These are phyloP conservation scores for Clavelina lepadiformis DNA, from an alignment of 23 tunicate species.

Conservation along the genomic window DNA sequence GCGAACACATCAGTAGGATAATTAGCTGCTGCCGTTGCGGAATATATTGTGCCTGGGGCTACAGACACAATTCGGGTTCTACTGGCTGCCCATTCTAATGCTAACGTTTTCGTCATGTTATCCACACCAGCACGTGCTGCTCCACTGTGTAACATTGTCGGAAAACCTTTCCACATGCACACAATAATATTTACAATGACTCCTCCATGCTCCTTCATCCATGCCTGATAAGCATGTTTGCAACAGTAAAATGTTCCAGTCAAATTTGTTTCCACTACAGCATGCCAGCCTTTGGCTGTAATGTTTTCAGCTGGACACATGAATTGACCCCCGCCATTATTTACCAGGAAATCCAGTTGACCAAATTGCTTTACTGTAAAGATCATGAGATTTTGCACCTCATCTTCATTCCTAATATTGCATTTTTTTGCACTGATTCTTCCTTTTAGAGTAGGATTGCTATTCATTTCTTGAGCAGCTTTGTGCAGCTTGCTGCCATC, in stretches of 20 bases:
- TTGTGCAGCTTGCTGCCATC: slow-evolving; percentile 38
- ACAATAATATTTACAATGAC: slow-evolving; percentile 81
- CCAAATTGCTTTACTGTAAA: slow-evolving; percentile 62
- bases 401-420: slow-evolving; percentile 77
- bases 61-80: slow-evolving; percentile 82
- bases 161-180: slow-evolving; percentile 69
- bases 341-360: slow-evolving; percentile 75
- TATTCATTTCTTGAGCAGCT: slow-evolving; percentile 54
- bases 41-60: slow-evolving; percentile 90
- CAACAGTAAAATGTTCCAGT: slow-evolving; percentile 93
- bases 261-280: slow-evolving; percentile 93
- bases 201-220: slow-evolving; percentile 86
- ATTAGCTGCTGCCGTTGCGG: slow-evolving; percentile 77
- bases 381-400: slow-evolving; percentile 51
- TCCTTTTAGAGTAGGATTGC: slow-evolving; percentile 36
- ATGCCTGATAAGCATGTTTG: slow-evolving; percentile 59
- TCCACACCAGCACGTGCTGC: slow-evolving; percentile 91
- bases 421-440: slow-evolving; percentile 44
- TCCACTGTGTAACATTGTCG: slow-evolving; percentile 59
- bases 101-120: slow-evolving; percentile 73
- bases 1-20: slow-evolving; percentile 51
- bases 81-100: slow-evolving; percentile 74
- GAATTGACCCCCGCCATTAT: slow-evolving; percentile 98
- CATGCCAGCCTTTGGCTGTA: slow-evolving; percentile 84
- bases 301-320: slow-evolving; percentile 73